Evolutionary conservation across 2,113 vertebrate genomes (phyloP).

Genomic region (Garra rufa): DNA sequence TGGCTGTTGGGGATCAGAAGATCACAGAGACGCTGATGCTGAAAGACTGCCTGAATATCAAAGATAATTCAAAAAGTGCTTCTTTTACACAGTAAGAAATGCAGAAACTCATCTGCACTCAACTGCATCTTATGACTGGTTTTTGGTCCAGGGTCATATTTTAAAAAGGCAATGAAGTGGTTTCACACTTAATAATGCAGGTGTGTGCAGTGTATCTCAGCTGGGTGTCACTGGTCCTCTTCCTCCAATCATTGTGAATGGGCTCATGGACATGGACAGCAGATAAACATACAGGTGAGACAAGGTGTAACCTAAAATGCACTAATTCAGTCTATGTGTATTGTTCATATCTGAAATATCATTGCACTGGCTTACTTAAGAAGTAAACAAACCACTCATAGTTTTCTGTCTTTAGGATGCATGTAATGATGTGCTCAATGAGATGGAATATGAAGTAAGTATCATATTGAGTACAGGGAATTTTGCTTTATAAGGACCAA

Average conservation of each 20-base stretch:
- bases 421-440: neutral
- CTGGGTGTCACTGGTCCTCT: slow-evolving; percentile 63
- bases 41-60: slow-evolving; percentile 60
- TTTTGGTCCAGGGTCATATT: no score
- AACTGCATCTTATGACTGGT: no score
- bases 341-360: no score
- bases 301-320: neutral
- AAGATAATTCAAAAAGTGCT: slow-evolving; percentile 14
- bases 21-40: slow-evolving; percentile 51
- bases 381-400: neutral
- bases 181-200: no score
- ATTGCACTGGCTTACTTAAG: neutral
- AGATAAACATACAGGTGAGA: slow-evolving; percentile 35
- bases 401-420: neutral
- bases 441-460: slow-evolving; percentile 20
- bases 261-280: neutral
- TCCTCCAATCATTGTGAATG: slow-evolving; percentile 36
- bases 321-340: neutral
- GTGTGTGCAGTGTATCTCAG: slow-evolving; percentile 59
- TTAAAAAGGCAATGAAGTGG: no score
- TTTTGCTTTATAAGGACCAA: neutral
- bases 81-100: slow-evolving; percentile 56
- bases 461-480: neutral
- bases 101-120: no score
- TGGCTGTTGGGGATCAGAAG: slow-evolving; percentile 9